Base-by-base conservation (phyloP, 1,140 invertebrate species). In the Leptinotarsa texana region DNA sequence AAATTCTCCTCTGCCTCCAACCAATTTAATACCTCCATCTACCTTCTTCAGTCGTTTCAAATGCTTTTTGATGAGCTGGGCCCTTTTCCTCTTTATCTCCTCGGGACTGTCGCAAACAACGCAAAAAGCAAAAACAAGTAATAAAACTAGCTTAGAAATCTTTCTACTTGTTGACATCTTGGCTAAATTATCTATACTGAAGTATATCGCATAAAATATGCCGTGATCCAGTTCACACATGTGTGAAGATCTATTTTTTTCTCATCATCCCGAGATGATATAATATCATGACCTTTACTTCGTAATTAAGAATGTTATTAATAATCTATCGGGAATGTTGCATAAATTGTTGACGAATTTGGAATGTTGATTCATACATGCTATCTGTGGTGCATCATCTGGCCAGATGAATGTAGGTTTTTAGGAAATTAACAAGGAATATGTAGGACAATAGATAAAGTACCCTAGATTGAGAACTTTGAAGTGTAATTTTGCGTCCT, bases 21-120 rank as follows among this genome's bases (percentile, higher is more conserved):
- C 86, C 1, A 94, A 84, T 77, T 90, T 90, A 17, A 94, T 80
- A 73, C 88, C 90, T n/a, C 92, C 93, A 73, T 94, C 92, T 73
- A 90, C 88, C 82, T 91, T 90, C 80, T 91, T 92, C 72, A 91
- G 83, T 78, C 89, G 88, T 77, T 91, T 92, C 62, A 90, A 83
- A 75, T 85, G 83, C 78, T 88, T 89, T 78, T 87, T 87, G 13
- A 88, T 83, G 15, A 88, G 77, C 17, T 82, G 77, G 3, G 85
- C 87, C 75, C 87, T 88, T 73, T 85, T 86, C 57, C 71, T 71
- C 70, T 84, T 80, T 77, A 73, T 68, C 63, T 77, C 73, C 17
- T 76, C 73, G 6, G 72, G 57, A 8, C 62, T 21, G 4, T 71
- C 69, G 62, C 70, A 74, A 13, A 70, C 3, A 69, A 74, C 51